phyloP scores from a whole-genome alignment of 1,140 invertebrate genomes.

The Panagrolaimus sp. region DNA sequence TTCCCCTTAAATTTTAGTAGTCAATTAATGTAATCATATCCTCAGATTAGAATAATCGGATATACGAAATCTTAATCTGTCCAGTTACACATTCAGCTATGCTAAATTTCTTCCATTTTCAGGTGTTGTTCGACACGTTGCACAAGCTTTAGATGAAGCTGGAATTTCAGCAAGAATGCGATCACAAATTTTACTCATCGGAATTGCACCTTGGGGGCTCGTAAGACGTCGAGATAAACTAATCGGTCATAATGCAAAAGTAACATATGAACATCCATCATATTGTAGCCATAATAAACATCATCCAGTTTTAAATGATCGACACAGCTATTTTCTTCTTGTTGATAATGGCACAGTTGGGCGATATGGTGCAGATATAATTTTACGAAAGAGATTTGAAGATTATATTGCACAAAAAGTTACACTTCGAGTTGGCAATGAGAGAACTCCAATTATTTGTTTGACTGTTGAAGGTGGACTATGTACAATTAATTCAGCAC shows the following conservation, averaged over 20 bases:
- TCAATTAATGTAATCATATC: too few species aligned
- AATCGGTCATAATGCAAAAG: conserved; percentile 25
- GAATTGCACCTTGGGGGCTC: conserved; percentile 93
- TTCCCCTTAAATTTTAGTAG: too few species aligned
- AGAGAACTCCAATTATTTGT: conserved; percentile 80
- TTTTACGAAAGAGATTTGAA: conserved; percentile 60
- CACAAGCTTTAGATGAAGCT: conserved; percentile 54
- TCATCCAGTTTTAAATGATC: conserved; percentile 71
- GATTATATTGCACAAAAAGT: conserved; percentile 57
- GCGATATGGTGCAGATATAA: conserved; percentile 61
- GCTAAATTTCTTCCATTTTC: too few species aligned
- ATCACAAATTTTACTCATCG: conserved; percentile 64
- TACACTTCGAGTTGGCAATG: conserved; percentile 4
- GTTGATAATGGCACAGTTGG: conserved; percentile 93
- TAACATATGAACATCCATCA: conserved; percentile 48
- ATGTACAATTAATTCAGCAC: conserved; percentile 84
- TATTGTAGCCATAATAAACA: conserved; percentile 19
- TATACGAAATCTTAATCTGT: too few species aligned
- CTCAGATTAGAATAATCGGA: too few species aligned
- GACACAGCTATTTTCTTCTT: conserved; percentile 90
- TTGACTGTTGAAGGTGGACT: conserved; percentile 91
- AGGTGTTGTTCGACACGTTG: conserved; percentile 53
- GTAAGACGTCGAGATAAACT: conserved; percentile 77
- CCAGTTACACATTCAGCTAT: too few species aligned
- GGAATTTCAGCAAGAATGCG: conserved; percentile 45